Percentiles rank a stretch among this genome's conserved stretches.
phyloP scores from a whole-genome alignment of 2,888 invertebrate species.

The Phymatocera aterrima region DNA sequence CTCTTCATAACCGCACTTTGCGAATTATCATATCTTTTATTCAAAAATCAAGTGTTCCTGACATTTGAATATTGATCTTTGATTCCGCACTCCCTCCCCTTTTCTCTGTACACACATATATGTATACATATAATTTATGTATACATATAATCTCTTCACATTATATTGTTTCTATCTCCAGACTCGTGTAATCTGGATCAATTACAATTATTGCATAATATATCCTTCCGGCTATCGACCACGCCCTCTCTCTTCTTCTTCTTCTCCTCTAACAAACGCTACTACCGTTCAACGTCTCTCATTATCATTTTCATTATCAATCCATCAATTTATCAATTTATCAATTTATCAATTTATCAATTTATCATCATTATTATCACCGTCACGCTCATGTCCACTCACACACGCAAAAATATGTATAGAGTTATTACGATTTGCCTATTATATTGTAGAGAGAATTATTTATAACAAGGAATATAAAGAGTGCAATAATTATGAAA shows the following conservation, averaged over 20 bases:
- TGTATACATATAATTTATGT: no score
- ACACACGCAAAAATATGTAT: constrained; percentile 43
- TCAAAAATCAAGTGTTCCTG: constrained; percentile 17
- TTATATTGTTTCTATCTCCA: not conserved
- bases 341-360: not conserved
- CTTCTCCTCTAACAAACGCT: no score
- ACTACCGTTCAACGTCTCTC: not conserved
- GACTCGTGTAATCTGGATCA: not conserved
- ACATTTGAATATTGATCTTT: not conserved
- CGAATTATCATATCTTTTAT: not conserved
- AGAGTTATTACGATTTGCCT: constrained; percentile 26
- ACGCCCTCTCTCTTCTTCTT: no score
- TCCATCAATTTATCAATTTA: not conserved
- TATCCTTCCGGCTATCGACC: not conserved
- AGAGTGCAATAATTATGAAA: constrained; percentile 58
- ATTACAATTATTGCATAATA: not conserved
- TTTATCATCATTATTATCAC: constrained; percentile 44
- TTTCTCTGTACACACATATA: no score
- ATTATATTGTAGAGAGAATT: constrained; percentile 19
- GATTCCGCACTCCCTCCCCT: not conserved
- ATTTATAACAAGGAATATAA: constrained; percentile 46
- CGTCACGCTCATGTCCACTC: constrained; percentile 44
- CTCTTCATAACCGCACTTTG: constrained; percentile 2
- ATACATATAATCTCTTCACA: not conserved
- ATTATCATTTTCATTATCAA: not conserved